Conservation (phyloP, 2,797 vertebrate genomes). For the Allobates femoralis region DNA sequence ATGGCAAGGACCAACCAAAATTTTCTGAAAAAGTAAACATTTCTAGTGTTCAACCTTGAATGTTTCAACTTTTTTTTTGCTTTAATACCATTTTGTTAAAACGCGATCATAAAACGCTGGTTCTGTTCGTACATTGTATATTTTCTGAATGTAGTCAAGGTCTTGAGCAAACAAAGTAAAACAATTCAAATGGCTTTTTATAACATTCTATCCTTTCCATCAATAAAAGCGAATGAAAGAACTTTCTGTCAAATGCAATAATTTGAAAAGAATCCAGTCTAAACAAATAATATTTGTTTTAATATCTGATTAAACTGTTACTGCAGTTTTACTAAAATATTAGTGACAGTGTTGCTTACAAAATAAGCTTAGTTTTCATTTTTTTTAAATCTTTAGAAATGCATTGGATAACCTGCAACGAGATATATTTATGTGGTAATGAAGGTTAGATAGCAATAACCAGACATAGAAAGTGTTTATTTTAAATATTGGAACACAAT, state of each 20-base stretch:
- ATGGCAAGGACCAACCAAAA: constrained; percentile 23
- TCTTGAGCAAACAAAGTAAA: constrained; percentile 41
- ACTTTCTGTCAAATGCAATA: background rate
- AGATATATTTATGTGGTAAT: background rate
- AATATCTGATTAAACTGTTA: constrained; percentile 16
- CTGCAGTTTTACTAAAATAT: background rate
- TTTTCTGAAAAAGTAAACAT: constrained; percentile 34
- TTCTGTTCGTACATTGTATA: constrained; percentile 41
- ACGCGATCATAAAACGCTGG: constrained; percentile 41
- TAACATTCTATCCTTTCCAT: constrained; percentile 16
- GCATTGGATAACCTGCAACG: background rate
- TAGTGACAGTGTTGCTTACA: background rate
- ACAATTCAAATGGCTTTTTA: constrained; percentile 41
- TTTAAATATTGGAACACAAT: background rate
- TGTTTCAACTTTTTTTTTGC: constrained; percentile 42
- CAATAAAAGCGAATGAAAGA: background rate
- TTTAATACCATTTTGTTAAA: constrained; percentile 46
- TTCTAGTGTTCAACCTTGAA: constrained; percentile 47
- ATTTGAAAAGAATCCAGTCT: background rate
- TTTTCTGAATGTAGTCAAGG: constrained; percentile 42
- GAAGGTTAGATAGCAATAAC: background rate
- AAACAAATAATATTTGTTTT: background rate
- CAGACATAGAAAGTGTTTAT: background rate
- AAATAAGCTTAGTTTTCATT: background rate
- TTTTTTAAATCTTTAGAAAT: background rate